Percentiles rank a stretch among this genome's conserved stretches.
phyloP scores from a whole-genome alignment of 2,113 vertebrate species.

The Terrapene triunguis region DNA sequence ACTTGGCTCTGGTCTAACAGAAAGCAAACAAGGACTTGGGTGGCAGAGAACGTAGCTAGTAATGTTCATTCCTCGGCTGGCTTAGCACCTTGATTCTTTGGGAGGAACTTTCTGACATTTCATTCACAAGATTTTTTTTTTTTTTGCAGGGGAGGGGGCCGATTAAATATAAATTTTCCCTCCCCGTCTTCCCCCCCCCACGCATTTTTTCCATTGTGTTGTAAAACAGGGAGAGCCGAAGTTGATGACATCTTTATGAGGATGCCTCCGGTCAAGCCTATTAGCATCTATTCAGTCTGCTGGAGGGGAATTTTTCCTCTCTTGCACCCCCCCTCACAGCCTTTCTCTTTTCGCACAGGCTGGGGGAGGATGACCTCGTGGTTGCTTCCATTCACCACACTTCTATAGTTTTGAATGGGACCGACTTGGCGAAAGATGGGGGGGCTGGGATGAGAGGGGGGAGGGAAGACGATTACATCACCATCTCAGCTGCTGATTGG shows the following conservation, averaged over 20 bases:
- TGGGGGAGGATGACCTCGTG: conserved; percentile 79
- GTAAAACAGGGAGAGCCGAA: conserved; percentile 71
- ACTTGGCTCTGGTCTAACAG: not conserved
- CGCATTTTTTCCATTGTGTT: conserved; percentile 48
- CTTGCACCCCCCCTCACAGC: not conserved
- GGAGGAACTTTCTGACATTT: conserved; percentile 70
- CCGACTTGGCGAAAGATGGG: conserved; percentile 79
- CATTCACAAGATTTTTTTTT: conserved; percentile 75
- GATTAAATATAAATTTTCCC: conserved; percentile 63
- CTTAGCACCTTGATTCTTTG: not conserved
- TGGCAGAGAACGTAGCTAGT: not conserved
- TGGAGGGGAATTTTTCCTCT: conserved; percentile 7
- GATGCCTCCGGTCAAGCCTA: conserved; percentile 79
- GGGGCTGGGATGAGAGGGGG: not conserved
- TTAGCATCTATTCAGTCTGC: conserved; percentile 80
- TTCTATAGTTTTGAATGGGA: conserved; percentile 90
- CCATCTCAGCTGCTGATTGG: conserved; percentile 85
- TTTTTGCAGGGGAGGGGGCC: conserved; percentile 51
- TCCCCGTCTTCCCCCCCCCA: conserved; percentile 6
- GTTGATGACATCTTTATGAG: conserved; percentile 89
- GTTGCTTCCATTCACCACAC: conserved; percentile 88
- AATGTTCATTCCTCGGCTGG: not conserved
- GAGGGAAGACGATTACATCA: conserved; percentile 86
- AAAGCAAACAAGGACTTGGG: not conserved
- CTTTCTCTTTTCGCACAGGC: conserved; percentile 13